phyloP scores from a whole-genome alignment of 1,140 invertebrate species.

The Cherax destructor region DNA sequence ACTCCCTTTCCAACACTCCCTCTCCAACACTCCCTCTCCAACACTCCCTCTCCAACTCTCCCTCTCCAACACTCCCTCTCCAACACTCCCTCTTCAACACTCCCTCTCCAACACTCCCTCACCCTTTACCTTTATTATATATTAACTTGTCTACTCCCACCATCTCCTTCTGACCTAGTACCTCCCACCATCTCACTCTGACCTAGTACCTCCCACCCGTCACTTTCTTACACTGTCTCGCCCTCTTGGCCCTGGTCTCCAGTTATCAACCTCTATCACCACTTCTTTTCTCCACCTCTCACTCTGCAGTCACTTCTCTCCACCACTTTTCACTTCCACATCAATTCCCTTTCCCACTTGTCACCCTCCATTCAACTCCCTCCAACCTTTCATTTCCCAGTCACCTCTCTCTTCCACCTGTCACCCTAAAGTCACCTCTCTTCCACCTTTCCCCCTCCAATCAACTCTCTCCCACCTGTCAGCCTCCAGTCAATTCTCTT shows the following conservation, averaged over 20 bases:
- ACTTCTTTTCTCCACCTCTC: background rate
- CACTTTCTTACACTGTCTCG: background rate
- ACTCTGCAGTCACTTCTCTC: background rate
- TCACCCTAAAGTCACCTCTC: background rate
- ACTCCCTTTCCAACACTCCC: too few species aligned
- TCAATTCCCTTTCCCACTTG: background rate
- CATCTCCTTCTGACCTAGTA: background rate
- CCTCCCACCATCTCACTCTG: too few species aligned
- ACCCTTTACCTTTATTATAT: too few species aligned
- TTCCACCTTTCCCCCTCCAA: background rate
- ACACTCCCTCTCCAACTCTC: too few species aligned
- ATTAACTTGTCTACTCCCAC: too few species aligned
- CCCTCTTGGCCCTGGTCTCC: background rate
- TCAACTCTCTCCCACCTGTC: background rate
- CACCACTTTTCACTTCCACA: background rate
- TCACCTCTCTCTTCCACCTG: background rate
- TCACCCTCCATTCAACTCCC: background rate
- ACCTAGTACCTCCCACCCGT: constrained; percentile 4
- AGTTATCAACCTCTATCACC: background rate
- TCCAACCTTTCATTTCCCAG: too few species aligned
- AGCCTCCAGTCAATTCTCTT: too few species aligned
- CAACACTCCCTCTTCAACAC: too few species aligned
- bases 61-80: too few species aligned
- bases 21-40: too few species aligned
- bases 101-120: too few species aligned